Evolutionary conservation across 2,888 invertebrate species (phyloP).

Genomic region (Plebejus anna): DNA sequence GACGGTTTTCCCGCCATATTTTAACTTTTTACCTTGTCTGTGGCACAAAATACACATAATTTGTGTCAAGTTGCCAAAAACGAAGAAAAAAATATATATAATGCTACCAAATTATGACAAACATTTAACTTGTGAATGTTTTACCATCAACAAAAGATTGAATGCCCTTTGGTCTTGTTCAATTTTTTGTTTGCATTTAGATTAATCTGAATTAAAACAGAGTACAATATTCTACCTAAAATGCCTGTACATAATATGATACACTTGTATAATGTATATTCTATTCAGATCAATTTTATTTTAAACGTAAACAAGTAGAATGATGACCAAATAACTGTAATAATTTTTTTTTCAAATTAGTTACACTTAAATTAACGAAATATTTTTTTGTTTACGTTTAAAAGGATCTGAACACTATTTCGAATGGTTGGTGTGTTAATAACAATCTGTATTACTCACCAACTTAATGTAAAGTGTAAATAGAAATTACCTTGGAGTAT

Average conservation of each 20-base stretch:
- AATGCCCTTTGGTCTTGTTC: neutral
- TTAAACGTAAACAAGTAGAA: neutral
- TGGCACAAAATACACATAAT: too few species aligned
- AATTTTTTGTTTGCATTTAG: neutral
- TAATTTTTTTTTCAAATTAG: neutral
- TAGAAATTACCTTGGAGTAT: neutral
- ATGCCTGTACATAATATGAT: neutral
- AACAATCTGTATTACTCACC: slow-evolving; percentile 32
- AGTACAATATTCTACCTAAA: neutral
- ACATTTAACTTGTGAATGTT: neutral
- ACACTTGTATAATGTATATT: neutral
- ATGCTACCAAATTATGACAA: neutral
- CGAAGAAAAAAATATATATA: too few species aligned
- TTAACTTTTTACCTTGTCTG: too few species aligned
- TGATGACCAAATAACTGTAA: neutral
- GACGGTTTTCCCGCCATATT: too few species aligned
- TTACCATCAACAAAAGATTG: neutral
- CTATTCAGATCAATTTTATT: neutral
- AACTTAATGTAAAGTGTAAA: slow-evolving; percentile 16
- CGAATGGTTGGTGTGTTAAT: neutral
- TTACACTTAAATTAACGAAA: neutral
- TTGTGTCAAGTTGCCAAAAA: too few species aligned
- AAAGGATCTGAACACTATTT: neutral
- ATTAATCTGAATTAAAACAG: neutral
- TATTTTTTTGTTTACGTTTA: neutral